Conservation (phyloP, 1,140 invertebrate genomes). For the Diorhabda carinulata region DNA sequence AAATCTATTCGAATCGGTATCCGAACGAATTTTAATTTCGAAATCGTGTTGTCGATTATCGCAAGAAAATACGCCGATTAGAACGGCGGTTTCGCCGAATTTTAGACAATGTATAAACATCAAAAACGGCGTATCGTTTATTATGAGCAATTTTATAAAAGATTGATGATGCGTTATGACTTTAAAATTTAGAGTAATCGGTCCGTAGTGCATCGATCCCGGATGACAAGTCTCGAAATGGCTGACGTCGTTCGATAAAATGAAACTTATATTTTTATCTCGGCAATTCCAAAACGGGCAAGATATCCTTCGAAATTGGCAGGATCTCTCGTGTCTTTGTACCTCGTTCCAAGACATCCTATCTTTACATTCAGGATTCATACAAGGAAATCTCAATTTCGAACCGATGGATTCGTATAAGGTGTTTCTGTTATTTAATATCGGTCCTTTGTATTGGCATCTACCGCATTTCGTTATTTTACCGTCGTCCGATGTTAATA, state of each 20-base stretch:
- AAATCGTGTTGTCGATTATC: slow-evolving; percentile 2
- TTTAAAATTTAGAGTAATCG: slow-evolving; percentile 9
- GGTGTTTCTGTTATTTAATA: slow-evolving; percentile 9
- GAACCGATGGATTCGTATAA: slow-evolving; percentile 17
- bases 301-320: slow-evolving; percentile 4
- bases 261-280: slow-evolving; percentile 14
- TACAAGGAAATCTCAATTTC: slow-evolving; percentile 17
- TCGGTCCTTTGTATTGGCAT: slow-evolving; percentile 10
- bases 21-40: slow-evolving; percentile 9
- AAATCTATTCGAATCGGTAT: not conserved
- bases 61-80: slow-evolving; percentile 10
- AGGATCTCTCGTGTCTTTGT: slow-evolving; percentile 11
- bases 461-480: slow-evolving; percentile 17
- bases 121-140: slow-evolving; percentile 14
- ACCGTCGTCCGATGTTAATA: slow-evolving; percentile 13
- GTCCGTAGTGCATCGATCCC: slow-evolving; percentile 10
- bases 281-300: slow-evolving; percentile 19
- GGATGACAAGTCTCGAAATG: slow-evolving; percentile 14
- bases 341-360: slow-evolving; percentile 16
- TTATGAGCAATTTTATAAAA: slow-evolving; percentile 12
- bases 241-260: slow-evolving; percentile 10
- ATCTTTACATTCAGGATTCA: slow-evolving; percentile 8
- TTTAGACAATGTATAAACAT: slow-evolving; percentile 10
- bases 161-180: slow-evolving; percentile 14
- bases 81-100: slow-evolving; percentile 4